Evolutionary conservation across 92 coral and sea anemone species (phyloP).

Genomic region (Pocillopora grandis): DNA sequence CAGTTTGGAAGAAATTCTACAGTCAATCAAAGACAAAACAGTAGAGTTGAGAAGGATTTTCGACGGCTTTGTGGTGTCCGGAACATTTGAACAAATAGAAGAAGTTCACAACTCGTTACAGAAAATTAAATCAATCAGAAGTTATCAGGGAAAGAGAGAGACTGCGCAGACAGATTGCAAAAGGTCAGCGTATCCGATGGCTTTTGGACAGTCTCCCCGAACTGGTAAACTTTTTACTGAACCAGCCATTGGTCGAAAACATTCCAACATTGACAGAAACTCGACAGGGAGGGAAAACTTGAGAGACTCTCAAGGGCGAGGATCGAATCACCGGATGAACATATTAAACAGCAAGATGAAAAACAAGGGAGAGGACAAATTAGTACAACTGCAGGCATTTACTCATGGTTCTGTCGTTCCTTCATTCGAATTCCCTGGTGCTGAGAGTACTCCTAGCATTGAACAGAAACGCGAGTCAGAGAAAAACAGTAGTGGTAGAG

Average conservation of each 20-base stretch:
- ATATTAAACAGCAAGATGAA: neutral
- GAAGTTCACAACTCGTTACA: neutral
- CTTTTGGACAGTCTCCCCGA: neutral
- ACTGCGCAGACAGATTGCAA: neutral
- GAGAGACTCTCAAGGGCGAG: neutral
- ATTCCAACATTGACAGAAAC: neutral
- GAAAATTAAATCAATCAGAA: neutral
- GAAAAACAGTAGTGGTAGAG: neutral
- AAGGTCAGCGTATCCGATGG: neutral
- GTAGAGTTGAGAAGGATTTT: conserved; percentile 16
- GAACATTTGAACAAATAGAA: conserved; percentile 34
- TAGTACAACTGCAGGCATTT: neutral
- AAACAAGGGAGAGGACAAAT: neutral
- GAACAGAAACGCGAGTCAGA: neutral
- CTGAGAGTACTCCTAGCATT: neutral
- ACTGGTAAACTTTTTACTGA: neutral
- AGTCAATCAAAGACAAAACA: conserved; percentile 2
- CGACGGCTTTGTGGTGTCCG: conserved; percentile 48
- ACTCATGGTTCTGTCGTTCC: neutral
- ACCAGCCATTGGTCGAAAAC: neutral
- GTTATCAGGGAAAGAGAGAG: neutral
- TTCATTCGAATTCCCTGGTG: neutral
- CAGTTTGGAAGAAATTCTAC: conserved; percentile 21
- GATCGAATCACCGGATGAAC: neutral
- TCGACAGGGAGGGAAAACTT: too few species aligned